Evolutionary conservation across 2,113 vertebrate genomes (phyloP).

Genomic region (Forbesichthys agassizii): DNA sequence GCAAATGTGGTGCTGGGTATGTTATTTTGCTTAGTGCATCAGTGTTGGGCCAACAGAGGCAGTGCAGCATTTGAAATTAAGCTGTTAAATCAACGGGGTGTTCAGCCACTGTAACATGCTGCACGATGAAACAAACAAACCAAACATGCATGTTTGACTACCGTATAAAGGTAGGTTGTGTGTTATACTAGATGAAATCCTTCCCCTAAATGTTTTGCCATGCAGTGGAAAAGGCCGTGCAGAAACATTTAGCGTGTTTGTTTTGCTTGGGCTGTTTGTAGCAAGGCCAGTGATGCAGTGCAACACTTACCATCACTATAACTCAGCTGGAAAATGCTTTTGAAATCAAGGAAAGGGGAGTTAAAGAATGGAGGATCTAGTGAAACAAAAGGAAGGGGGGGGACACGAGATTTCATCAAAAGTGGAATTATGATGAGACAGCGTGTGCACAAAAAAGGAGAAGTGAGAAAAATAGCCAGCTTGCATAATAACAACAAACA

Average conservation of each 20-base stretch:
- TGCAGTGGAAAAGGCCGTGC: conserved; percentile 64
- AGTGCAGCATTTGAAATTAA: conserved; percentile 58
- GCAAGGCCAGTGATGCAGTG: conserved; percentile 7
- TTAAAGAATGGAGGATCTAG: conserved; percentile 62
- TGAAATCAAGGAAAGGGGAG: conserved; percentile 73
- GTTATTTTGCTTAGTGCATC: conserved; percentile 36
- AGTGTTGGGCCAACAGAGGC: background rate
- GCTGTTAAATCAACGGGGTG: conserved; percentile 66
- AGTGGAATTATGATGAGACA: background rate
- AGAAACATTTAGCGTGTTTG: conserved; percentile 17
- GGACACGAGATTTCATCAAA: conserved; percentile 1
- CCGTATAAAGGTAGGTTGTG: conserved; percentile 64
- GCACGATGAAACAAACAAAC: background rate
- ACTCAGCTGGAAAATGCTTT: conserved; percentile 67
- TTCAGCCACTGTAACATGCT: conserved; percentile 47
- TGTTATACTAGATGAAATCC: conserved; percentile 31
- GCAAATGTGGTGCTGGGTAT: conserved; percentile 15
- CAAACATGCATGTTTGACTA: conserved; percentile 50
- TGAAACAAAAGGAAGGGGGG: conserved; percentile 14
- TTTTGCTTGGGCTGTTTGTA: conserved; percentile 12
- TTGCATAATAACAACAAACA: background rate
- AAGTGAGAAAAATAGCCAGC: background rate
- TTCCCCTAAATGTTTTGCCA: conserved; percentile 57
- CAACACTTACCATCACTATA: conserved; percentile 72
- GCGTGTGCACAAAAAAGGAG: background rate